Base-by-base conservation (phyloP, 2,113 vertebrate species). In the Ophthalmolycus amberensis region DNA sequence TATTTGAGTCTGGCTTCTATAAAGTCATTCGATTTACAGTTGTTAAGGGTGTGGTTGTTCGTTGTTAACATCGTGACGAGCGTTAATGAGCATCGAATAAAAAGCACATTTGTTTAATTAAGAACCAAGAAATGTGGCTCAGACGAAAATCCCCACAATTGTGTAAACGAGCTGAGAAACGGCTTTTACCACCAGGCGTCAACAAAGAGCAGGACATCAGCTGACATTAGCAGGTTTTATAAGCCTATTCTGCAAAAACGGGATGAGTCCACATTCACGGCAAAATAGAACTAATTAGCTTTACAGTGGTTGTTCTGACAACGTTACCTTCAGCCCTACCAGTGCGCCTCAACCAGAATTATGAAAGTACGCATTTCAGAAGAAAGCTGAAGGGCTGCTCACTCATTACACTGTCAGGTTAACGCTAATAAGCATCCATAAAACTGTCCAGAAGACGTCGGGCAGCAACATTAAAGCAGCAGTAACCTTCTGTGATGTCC, bases 401-500 rank as follows among this genome's bases (percentile, higher is more conserved):
- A 22, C n/a, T 38, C 15, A 3, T 3, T 27, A 25, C 22, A 59
- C 16, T 50, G 29, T 3, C 50, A 44, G 6, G 32, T 42, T 29
- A 29, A 58, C 0, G 37, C 8, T 1, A 9, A 40, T 14, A 34
- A 20, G 6, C 2, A 37, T 65, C 37, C 56, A 12, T 29, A 18
- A 59, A 40, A 38, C 5, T 18, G 25, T 27, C 10, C 9, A 79
- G 10, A 46, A 0, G 9, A 9, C 3, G 3, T 65, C 42, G 8
- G 14, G 18, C 69, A 5, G 2, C 27, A 11, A 29, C 64, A 77
- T 60, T 27, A 22, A 74, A 70, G 42, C 40, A 48, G 48, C 25
- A 18, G 2, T 44, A 85, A 97, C 98, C 98, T 96, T 99, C 98
- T 0, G 99, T 99, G 65, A 99, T 98, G 88, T 99, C 99, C 99